Conservation (phyloP, 2,797 vertebrate species). For the Sparidentex hasta region DNA sequence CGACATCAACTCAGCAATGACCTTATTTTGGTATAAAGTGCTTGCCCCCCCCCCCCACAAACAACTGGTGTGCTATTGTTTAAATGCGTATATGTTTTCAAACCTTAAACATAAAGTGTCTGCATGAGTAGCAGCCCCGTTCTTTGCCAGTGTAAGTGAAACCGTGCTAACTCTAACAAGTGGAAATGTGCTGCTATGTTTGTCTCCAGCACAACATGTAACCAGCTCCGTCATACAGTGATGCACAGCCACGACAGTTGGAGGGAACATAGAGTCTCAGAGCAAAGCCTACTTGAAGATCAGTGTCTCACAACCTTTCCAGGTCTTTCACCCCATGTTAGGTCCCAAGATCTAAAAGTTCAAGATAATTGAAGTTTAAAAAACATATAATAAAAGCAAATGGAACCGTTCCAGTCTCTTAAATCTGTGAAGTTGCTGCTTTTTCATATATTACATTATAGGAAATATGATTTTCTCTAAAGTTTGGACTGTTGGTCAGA, state of each 20-base stretch:
- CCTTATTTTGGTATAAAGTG: background rate
- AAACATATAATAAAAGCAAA: no score
- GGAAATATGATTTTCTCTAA: background rate
- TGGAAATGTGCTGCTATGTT: background rate
- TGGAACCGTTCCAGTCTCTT: background rate
- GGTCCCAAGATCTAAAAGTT: background rate
- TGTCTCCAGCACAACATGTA: background rate
- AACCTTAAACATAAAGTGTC: background rate
- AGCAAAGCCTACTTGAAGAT: background rate
- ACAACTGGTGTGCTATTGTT: background rate
- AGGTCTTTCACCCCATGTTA: background rate
- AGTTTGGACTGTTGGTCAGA: background rate
- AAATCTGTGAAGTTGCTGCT: background rate
- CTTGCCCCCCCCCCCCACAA: background rate
- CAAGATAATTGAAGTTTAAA: no score
- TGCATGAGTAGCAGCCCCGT: conserved; percentile 1
- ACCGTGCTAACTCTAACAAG: background rate
- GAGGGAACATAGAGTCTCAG: background rate
- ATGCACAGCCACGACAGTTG: background rate
- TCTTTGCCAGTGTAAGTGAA: background rate
- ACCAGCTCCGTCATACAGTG: background rate
- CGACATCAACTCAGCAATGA: background rate
- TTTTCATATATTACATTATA: background rate
- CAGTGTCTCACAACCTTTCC: background rate
- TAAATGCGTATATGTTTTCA: background rate